Evolutionary conservation across 2,888 invertebrate species (phyloP), one percentile per base, ranked within the genome.

Genomic region (Microctonus hyperodae): DNA sequence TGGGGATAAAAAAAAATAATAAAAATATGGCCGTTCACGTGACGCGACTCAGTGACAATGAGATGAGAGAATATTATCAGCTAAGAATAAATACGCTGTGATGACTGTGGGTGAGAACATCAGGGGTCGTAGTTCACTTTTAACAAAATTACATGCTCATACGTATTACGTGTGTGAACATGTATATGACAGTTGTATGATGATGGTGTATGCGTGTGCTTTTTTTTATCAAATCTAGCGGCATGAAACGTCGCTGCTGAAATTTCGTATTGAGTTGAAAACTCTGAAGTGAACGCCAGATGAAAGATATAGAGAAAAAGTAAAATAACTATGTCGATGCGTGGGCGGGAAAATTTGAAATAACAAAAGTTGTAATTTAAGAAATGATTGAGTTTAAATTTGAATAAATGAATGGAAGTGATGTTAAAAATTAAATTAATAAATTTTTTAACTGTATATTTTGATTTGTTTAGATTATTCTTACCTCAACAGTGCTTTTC

Each of bases 401-500:
- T 1, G 55, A 22, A 23, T 6, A 23, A 10, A 31, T 55, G 11
- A 10, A n/a, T 25, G 16, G 16, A 20, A 31, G 13, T 58, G 1
- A 25, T 22, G 9, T 6, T n/a, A 9, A 20, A 40, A 33, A 33
- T 50, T 31, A 55, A 53, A 20, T 53, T n/a, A n/a, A 37, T 2
- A 9, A 22, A 16, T 23, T 11, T 25, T 35, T n/a, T 22, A 7
- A 61, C 37, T 13, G 22, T 16, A 48, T 53, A 25, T 60, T 28
- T 5, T 28, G 28, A 28, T 28, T 28, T 28, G 6, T 11, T 25
- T 1, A 1, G 7, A 5, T 25, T 23, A 1, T 10, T 55, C 69
- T 81, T 71, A 82, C 82, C 82, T 82, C 72, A 82, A 76, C 72
- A 81, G 72, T 51, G 82, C 82, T 73, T 82, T 82, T 76, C 80